These are phyloP conservation scores for Periophthalmus modestus DNA, from an alignment of 2,113 vertebrate species.

Conservation along the genomic window DNA sequence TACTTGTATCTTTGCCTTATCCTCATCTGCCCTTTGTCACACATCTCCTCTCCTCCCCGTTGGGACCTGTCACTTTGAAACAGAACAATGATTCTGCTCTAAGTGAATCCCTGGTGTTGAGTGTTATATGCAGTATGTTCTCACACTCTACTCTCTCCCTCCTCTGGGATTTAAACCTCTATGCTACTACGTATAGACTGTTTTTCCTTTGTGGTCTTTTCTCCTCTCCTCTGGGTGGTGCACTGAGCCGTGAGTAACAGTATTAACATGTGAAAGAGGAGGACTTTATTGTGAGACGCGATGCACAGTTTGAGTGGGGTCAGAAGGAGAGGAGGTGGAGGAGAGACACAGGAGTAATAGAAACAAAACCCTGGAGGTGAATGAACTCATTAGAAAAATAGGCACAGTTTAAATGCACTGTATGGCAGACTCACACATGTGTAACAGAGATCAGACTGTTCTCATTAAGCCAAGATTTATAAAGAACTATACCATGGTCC, in stretches of 20 bases:
- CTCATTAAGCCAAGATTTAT: background rate
- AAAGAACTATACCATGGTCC: background rate
- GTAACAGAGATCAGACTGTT: background rate
- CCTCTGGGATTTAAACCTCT: background rate
- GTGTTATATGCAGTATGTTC: background rate
- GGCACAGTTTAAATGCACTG: constrained; percentile 28
- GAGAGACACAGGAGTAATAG: constrained; percentile 14
- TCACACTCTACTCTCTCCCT: background rate
- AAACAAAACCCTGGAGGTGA: constrained; percentile 18
- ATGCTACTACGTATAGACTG: constrained; percentile 15
- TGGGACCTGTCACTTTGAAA: background rate
- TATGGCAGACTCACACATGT: background rate
- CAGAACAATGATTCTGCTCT: background rate
- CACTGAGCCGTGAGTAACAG: constrained; percentile 69
- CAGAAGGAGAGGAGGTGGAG: constrained; percentile 28
- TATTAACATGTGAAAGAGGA: constrained; percentile 80
- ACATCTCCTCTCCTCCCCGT: background rate
- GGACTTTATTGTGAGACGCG: constrained; percentile 68
- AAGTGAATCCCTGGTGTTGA: background rate
- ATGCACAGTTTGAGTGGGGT: constrained; percentile 57
- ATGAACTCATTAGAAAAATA: constrained; percentile 10
- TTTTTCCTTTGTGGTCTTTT: constrained; percentile 55
- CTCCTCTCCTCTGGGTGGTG: constrained; percentile 55
- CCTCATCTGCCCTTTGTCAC: background rate
- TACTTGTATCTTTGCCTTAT: constrained; percentile 11